Base-by-base conservation (phyloP, 1,140 invertebrate genomes). In the Drosophila kurseongensis region DNA sequence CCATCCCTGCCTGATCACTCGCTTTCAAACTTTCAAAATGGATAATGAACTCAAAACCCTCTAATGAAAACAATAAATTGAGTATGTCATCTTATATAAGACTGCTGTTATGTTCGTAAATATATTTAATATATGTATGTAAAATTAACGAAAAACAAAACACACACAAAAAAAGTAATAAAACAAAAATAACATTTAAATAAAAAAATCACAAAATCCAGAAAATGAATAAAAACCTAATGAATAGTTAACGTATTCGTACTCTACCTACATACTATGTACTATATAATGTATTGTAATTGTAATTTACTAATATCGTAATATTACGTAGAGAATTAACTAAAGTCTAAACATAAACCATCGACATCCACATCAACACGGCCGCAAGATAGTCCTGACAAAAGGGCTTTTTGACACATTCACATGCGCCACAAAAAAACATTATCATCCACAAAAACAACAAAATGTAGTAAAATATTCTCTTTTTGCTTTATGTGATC, bases 91-190 rank as follows among this genome's bases (percentile, higher is more conserved):
- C 84, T 89, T 91, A 92, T 80, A 92, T 92, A 92, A 92, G 91
- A 92, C 91, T 92, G 91, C 91, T 91, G 91, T 91, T 91, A 92
- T 91, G 88, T 92, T 91, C 90, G 88, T 91, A 91, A 90, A 90
- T 91, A 85, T 90, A 90, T 88, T 90, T 74, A 83, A 88, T 88
- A 86, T 90, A 91, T 84, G 82, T 75, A 84, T 58, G 68, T 83
- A 74, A 86, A 90, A 85, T 85, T 80, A 89, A 88, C 81, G 52
- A 84, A 88, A 85, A 86, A 83, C 35, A 60, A 60, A 60, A 60
- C 6, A 47, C 62, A 80, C 29, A 73, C 35, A 65, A 58, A 63
- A 75, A 75, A 67, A 78, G n/a, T 10, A 55, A 50, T 66, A 48
- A 50, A 59, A 69, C 16, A n/a, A 13, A 69, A 68, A 68, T 32